Evolutionary conservation across 2,888 invertebrate species (phyloP).

Genomic region (Nowickia ferox): DNA sequence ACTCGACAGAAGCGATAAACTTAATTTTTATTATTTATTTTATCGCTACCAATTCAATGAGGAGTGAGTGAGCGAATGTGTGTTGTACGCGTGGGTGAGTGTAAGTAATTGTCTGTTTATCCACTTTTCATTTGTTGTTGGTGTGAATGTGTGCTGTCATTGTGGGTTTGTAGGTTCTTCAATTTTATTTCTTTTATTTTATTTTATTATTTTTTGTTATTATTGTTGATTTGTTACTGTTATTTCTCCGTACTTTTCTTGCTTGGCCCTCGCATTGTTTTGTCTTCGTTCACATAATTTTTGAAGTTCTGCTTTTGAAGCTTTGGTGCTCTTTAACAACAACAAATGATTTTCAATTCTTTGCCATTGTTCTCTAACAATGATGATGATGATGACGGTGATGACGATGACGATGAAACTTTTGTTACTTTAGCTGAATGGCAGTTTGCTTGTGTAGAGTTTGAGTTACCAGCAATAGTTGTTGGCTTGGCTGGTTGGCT

Average conservation of each 20-base stretch:
- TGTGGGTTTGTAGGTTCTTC: conserved; percentile 46
- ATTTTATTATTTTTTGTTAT: neutral
- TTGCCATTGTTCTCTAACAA: conserved; percentile 26
- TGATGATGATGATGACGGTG: neutral
- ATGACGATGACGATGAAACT: conserved; percentile 9
- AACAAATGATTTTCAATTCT: conserved; percentile 42
- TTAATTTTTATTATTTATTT: conserved; percentile 48
- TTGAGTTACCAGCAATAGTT: conserved; percentile 19
- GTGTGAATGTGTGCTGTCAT: conserved; percentile 10
- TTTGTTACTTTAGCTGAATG: conserved; percentile 38
- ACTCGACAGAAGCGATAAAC: conserved; percentile 28
- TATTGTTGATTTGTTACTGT: conserved; percentile 20
- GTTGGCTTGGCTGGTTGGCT: conserved; percentile 29
- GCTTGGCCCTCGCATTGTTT: conserved; percentile 43
- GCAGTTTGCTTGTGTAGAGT: conserved; percentile 1
- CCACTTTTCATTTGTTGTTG: conserved; percentile 5
- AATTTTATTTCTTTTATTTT: conserved; percentile 1
- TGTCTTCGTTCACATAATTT: conserved; percentile 12
- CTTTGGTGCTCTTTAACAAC: conserved; percentile 12
- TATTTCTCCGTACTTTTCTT: neutral
- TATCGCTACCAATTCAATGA: conserved; percentile 3
- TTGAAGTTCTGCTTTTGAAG: conserved; percentile 44
- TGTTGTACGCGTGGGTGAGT: neutral
- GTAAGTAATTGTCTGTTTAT: neutral
- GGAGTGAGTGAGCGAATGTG: neutral